Evolutionary conservation across 2,888 invertebrate genomes (phyloP), one percentile per base, ranked within the genome.

Genomic region (Yponomeuta evonymella): DNA sequence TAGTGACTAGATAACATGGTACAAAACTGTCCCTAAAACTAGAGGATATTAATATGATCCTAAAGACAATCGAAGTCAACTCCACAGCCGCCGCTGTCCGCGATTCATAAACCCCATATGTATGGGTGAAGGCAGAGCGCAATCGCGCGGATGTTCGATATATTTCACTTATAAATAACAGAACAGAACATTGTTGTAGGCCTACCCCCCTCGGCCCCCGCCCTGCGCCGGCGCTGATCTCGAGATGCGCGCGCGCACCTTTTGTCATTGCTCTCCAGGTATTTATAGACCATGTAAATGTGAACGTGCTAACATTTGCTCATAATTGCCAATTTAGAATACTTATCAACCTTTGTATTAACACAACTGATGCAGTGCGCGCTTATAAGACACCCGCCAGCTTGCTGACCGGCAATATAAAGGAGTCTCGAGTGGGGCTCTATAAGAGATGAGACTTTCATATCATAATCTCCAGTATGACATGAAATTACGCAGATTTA

Each of bases 101-200:
- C 75, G 81, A 83, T 89, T 89, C 90, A 88, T 89, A 90, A 90
- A 89, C 89, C 86, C 88, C 90, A 88, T 89, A 87, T 88, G 88
- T 87, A 88, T 81, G 84, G 86, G 86, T 86, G 88, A 84, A 87
- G 84, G 81, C 82, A 58, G 80, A 78, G 70, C 77, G 81, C 82
- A 81, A 83, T 85, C 83, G 81, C 83, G 78, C 79, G 81, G 82
- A 81, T 83, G 81, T 84, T 79, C 80, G 78, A 83, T 85, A 86
- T 85, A 87, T 86, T 88, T 85, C 83, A 85, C 86, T 83, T 87
- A 87, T 86, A 85, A 84, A 84, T 83, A 85, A 81, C 81, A 77
- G 84, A 71, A 72, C 72, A 80, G 70, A 67, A 87, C 87, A 87
- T 84, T 87, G 86, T 86, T 81, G 77, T 78, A 74, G 65, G 65